Percentiles rank a stretch among this genome's conserved stretches.
phyloP scores from a whole-genome alignment of 1,140 invertebrate species.

The Galleria mellonella region DNA sequence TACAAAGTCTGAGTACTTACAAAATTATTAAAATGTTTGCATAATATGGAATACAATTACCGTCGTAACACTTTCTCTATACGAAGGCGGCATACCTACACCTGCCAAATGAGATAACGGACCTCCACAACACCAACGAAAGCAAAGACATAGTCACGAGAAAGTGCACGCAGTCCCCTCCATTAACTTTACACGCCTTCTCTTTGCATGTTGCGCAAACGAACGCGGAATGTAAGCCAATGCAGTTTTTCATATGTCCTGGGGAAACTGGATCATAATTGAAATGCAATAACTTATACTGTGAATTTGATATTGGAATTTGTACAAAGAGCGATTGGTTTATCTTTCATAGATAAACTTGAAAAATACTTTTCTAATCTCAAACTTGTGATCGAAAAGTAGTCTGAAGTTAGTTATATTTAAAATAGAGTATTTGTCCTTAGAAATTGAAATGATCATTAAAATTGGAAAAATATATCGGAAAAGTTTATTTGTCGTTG shows the following conservation, averaged over 20 bases:
- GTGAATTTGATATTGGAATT: not conserved
- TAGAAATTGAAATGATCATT: too few relatives aligned
- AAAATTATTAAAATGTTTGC: constrained; percentile 19
- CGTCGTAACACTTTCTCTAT: constrained; percentile 63
- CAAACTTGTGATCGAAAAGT: too few relatives aligned
- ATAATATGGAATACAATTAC: constrained; percentile 44
- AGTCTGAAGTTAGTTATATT: too few relatives aligned
- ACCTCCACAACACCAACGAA: constrained; percentile 45
- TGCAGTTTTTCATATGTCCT: constrained; percentile 10
- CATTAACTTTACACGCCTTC: constrained; percentile 27
- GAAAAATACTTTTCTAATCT: too few relatives aligned
- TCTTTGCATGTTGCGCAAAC: constrained; percentile 60
- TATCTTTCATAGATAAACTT: too few relatives aligned
- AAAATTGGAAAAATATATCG: too few relatives aligned
- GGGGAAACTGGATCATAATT: too few relatives aligned
- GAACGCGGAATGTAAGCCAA: constrained; percentile 43
- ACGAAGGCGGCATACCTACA: constrained; percentile 40
- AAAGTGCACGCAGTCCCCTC: constrained; percentile 41
- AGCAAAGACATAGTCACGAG: constrained; percentile 57
- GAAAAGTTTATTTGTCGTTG: too few relatives aligned
- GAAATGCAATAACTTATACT: too few relatives aligned
- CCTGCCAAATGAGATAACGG: constrained; percentile 68
- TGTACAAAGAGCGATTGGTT: too few relatives aligned
- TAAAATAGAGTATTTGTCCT: too few relatives aligned
- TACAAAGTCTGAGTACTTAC: too few relatives aligned